Conservation (phyloP, 2,113 vertebrate species). For the Larimichthys polyactis region DNA sequence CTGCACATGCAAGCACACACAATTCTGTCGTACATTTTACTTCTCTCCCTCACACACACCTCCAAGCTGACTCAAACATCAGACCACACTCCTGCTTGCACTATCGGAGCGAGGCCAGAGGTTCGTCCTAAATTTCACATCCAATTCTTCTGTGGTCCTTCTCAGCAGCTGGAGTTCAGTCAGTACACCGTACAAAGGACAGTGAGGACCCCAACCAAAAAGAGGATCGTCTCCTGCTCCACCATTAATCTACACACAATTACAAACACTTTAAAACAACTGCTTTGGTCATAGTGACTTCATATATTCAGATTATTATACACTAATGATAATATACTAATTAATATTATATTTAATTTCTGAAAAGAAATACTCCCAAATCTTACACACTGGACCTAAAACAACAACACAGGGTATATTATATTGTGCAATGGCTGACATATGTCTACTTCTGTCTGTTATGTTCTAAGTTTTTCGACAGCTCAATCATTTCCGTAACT, state of each 20-base stretch:
- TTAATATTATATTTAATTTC: background rate
- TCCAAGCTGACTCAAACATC: constrained; percentile 48
- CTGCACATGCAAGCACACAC: constrained; percentile 10
- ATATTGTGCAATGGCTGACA: background rate
- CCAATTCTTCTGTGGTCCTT: constrained; percentile 32
- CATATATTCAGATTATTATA: no score
- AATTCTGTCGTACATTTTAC: constrained; percentile 38
- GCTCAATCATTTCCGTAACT: background rate
- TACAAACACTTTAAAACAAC: background rate
- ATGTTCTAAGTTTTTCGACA: background rate
- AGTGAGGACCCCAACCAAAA: background rate
- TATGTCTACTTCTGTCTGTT: background rate
- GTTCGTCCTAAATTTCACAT: constrained; percentile 50
- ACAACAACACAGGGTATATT: background rate
- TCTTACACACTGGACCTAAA: no score
- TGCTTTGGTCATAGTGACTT: background rate
- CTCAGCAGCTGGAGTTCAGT: constrained; percentile 30
- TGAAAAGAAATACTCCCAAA: no score
- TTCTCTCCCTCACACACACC: constrained; percentile 32
- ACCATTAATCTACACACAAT: no score
- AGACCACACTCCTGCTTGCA: constrained; percentile 40
- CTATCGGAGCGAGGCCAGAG: constrained; percentile 48
- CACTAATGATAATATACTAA: no score
- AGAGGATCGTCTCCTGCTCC: background rate
- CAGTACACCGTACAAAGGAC: background rate